phyloP scores from a whole-genome alignment of 2,113 vertebrate species.

The Colinus virginianus region DNA sequence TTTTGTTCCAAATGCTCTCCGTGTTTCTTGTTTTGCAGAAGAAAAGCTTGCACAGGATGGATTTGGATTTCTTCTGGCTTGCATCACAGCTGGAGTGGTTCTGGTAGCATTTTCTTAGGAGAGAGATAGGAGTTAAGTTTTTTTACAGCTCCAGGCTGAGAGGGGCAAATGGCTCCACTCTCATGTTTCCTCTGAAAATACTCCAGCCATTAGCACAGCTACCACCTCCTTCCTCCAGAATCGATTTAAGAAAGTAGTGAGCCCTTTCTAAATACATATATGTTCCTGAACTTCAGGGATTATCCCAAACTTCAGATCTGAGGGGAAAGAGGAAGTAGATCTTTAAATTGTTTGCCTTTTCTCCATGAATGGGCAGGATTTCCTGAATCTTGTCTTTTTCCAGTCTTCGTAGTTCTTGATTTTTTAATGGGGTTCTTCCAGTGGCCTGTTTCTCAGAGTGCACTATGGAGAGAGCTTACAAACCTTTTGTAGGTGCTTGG shows the following conservation, averaged over 20 bases:
- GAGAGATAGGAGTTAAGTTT: neutral
- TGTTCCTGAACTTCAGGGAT: rapidly evolving
- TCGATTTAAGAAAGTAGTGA: neutral
- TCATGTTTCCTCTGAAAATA: neutral
- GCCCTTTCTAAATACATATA: neutral
- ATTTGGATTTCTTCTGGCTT: neutral
- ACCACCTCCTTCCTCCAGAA: neutral
- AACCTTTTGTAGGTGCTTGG: rapidly evolving
- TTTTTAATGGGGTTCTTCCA: neutral
- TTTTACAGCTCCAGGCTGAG: constrained; percentile 5
- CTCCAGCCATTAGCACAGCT: neutral
- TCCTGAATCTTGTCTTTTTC: neutral
- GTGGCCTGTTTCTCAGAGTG: neutral
- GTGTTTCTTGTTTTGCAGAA: constrained; percentile 26
- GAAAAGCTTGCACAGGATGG: constrained; percentile 5
- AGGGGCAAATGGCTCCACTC: neutral
- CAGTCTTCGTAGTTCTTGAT: neutral
- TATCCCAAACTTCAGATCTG: neutral
- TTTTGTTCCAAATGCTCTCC: neutral
- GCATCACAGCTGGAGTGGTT: neutral
- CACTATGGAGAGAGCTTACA: neutral
- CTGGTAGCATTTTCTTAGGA: neutral
- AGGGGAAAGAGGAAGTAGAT: neutral
- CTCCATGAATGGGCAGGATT: neutral
- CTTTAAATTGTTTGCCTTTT: neutral